Conservation (phyloP, 1,140 invertebrate genomes). For the Drosophila kikkawai region DNA sequence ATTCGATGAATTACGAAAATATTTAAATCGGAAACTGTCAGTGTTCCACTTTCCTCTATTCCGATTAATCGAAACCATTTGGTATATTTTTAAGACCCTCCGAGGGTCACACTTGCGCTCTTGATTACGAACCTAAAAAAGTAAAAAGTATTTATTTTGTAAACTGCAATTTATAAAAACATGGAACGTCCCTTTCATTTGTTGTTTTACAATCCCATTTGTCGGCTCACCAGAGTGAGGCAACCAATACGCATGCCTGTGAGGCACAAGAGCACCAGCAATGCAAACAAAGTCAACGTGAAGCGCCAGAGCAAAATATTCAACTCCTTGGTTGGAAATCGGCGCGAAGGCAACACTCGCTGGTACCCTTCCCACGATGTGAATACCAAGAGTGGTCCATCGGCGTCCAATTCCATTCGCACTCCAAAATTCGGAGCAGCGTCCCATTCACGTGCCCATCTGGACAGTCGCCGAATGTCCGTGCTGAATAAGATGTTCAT, state of each 20-base stretch:
- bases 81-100: not conserved
- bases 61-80: not conserved
- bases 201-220: not conserved
- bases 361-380: conserved; percentile 60
- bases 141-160: not conserved
- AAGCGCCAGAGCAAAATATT: conserved; percentile 69
- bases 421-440: conserved; percentile 57
- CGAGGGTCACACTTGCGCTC: not conserved
- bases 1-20: too few species aligned
- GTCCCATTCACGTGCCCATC: conserved; percentile 64
- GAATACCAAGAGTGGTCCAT: conserved; percentile 11
- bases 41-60: not conserved
- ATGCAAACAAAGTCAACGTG: conserved; percentile 13
- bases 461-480: conserved; percentile 86
- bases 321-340: conserved; percentile 68
- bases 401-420: conserved; percentile 38
- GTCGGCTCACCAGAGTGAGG: not conserved
- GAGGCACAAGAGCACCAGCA: conserved; percentile 29
- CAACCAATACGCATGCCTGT: not conserved
- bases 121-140: conserved; percentile 2
- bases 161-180: too few species aligned
- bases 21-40: not conserved
- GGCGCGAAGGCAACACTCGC: conserved; percentile 59
- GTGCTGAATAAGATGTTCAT: conserved; percentile 93
- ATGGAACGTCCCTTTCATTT: conserved; percentile 5